These are phyloP conservation scores for Battus philenor DNA, from an alignment of 1,140 invertebrate species.

Conservation along the genomic window DNA sequence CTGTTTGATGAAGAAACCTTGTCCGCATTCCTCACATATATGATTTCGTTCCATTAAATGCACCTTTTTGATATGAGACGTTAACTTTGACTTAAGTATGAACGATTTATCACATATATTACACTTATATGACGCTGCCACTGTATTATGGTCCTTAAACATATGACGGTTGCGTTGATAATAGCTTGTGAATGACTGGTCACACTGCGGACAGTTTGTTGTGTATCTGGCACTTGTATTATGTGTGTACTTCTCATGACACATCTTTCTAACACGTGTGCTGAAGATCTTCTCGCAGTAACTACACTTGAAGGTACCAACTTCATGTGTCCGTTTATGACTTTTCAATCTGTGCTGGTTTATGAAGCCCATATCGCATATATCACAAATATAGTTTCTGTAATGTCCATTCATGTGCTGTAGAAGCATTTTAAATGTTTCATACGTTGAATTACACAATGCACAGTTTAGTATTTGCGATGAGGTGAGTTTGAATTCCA, in stretches of 20 bases:
- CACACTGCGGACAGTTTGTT: slow-evolving; percentile 53
- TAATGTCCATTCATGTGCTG: slow-evolving; percentile 71
- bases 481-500: slow-evolving; percentile 53
- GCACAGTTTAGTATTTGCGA: slow-evolving; percentile 46
- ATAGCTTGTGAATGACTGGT: slow-evolving; percentile 52
- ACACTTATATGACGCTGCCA: slow-evolving; percentile 46
- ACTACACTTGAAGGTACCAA: slow-evolving; percentile 47
- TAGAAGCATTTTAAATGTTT: slow-evolving; percentile 58
- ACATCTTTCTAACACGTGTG: slow-evolving; percentile 43
- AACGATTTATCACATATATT: slow-evolving; percentile 63
- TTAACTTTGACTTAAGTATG: slow-evolving; percentile 52
- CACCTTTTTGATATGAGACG: slow-evolving; percentile 57
- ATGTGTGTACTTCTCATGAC: slow-evolving; percentile 59
- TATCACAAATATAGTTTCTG: slow-evolving; percentile 83
- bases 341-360: slow-evolving; percentile 72
- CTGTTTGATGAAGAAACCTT: slow-evolving; percentile 57
- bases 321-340: slow-evolving; percentile 65
- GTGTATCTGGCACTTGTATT: slow-evolving; percentile 48
- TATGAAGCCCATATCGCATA: slow-evolving; percentile 84
- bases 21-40: slow-evolving; percentile 47
- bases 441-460: slow-evolving; percentile 46
- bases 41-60: slow-evolving; percentile 63
- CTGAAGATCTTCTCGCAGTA: slow-evolving; percentile 67
- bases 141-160: slow-evolving; percentile 44
- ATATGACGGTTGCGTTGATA: slow-evolving; percentile 61